Base-by-base conservation (phyloP, 1,140 invertebrate species). In the Adelges cooleyi region DNA sequence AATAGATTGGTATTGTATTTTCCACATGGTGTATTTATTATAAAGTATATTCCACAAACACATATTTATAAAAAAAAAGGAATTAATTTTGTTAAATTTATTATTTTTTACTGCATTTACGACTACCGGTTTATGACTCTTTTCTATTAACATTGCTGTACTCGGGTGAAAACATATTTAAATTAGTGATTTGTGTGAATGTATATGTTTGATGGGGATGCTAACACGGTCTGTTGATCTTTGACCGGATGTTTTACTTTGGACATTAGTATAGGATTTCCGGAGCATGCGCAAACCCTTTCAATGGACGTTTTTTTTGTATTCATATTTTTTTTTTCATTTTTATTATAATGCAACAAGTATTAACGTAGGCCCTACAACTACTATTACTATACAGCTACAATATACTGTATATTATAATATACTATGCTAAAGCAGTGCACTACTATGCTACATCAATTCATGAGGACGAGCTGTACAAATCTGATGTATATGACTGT, bases 201-300 rank as follows among this genome's bases (percentile, higher is more conserved):
- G 40, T 23, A 6, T 15, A 17, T 25, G 9, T 62, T 23, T 22
- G 38, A 62, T 48, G 56, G 56, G 56, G 56, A 62, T 62, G 56
- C 40, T 62, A 42, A 62, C 56, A 62, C 56, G 56, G 56, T 62
- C 56, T 48, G 56, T 46, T 42, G 27, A 20, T 46, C 44, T 48
- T 13, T 25, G 38, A 62, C 56, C 56, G 56, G 56, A 62, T 27
- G 44, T 62, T 62, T 18, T 62, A 33, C 56, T 62, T 48, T 62
- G 56, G 56, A 62, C 56, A 62, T 62, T 62, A 62, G 40, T 48
- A 48, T 33, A 62, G 56, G 56, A 62, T 62, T 62, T 62, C 56
- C 56, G 56, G 56, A 59, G 54, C 54, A 59, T 59, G 54, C 54
- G 56, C 42, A 48, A 62, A 62, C 56, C 56, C 51, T 42, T 20